A percentile compares a stretch with the other conserved stretches of the same genome.
Evolutionary conservation across 2,888 invertebrate genomes (phyloP).

Genomic region (Sepiola atlantica): DNA sequence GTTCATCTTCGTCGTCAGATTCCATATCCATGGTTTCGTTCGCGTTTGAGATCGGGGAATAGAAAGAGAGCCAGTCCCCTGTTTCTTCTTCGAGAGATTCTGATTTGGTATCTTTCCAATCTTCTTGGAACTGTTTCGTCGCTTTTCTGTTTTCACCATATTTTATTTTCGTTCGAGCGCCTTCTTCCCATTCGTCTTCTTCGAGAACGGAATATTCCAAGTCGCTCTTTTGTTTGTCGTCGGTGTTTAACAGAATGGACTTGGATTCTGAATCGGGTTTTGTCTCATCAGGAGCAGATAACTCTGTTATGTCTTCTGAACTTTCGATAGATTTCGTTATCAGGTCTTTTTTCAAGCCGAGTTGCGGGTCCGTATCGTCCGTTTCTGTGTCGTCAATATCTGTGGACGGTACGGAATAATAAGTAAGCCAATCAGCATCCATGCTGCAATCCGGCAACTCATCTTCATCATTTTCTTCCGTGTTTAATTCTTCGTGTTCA

Average conservation of each 20-base stretch:
- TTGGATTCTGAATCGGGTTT: not conserved
- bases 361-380: not conserved
- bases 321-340: not conserved
- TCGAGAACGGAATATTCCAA: conserved; percentile 32
- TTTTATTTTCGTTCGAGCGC: not conserved
- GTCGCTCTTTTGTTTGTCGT: not conserved
- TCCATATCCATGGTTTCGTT: not conserved
- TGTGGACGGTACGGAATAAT: not conserved
- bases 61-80: not conserved
- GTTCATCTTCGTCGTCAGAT: not conserved
- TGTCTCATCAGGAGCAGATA: not conserved
- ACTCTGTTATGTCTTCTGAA: not conserved
- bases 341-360: not conserved
- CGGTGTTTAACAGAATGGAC: not conserved
- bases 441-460: too few species aligned
- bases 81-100: not conserved
- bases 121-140: not conserved
- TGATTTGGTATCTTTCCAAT: not conserved
- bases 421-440: not conserved
- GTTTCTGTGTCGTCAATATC: not conserved
- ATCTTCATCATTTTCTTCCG: too few species aligned
- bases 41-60: not conserved
- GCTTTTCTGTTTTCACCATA: not conserved
- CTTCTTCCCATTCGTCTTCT: conserved; percentile 35
- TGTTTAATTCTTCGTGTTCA: not conserved